These are phyloP conservation scores for Campopleginae sp. DNA, from an alignment of 2,888 invertebrate species.

Conservation along the genomic window DNA sequence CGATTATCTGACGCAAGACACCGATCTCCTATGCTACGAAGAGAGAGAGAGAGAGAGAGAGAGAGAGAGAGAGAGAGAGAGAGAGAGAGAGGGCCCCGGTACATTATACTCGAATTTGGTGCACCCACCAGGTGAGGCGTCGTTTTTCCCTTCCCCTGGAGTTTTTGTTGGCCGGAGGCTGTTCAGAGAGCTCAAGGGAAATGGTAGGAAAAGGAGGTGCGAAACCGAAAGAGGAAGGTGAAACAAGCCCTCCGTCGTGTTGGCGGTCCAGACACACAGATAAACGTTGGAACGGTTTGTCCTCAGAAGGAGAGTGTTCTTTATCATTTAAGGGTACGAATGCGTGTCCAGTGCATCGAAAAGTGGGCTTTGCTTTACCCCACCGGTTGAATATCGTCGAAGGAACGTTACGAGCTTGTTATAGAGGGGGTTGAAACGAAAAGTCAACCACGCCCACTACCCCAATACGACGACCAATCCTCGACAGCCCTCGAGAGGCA, in stretches of 20 bases:
- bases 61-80: conserved; percentile 40
- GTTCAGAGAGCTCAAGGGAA: background rate
- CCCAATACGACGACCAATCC: conserved; percentile 67
- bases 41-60: conserved; percentile 36
- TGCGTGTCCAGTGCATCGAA: conserved; percentile 21
- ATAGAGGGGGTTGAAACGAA: conserved; percentile 47
- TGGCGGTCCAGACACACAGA: conserved; percentile 47
- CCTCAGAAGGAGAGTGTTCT: conserved; percentile 36
- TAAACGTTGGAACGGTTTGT: conserved; percentile 50
- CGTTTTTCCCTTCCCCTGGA: conserved; percentile 24
- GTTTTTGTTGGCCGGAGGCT: background rate
- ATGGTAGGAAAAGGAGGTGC: conserved; percentile 21
- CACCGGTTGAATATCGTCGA: conserved; percentile 47
- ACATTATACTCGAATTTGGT: conserved; percentile 53
- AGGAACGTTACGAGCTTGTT: conserved; percentile 8
- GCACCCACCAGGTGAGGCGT: conserved; percentile 19
- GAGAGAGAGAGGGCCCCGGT: conserved; percentile 31
- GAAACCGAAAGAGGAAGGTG: conserved; percentile 47
- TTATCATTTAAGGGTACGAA: background rate
- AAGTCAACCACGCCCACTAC: conserved; percentile 68
- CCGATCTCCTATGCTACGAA: conserved; percentile 70
- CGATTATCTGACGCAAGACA: conserved; percentile 80
- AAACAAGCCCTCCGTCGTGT: conserved; percentile 45
- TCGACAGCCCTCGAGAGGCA: conserved; percentile 61
- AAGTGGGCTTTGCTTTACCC: conserved; percentile 55